Evolutionary conservation across 2,113 vertebrate species (phyloP).

Genomic region (Caranx ignobilis): DNA sequence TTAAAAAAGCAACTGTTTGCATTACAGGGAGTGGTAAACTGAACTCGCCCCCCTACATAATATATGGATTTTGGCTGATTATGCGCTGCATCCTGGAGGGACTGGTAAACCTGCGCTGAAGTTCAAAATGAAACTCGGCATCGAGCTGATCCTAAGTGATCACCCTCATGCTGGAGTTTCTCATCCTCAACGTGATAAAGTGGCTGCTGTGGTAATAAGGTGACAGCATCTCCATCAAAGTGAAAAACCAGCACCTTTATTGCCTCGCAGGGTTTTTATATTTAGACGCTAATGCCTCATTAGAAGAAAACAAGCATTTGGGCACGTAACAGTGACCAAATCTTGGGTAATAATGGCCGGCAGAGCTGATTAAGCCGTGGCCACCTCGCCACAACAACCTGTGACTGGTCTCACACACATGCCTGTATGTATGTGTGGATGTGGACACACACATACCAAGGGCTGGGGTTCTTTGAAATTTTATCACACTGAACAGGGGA

Average conservation of each 20-base stretch:
- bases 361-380: slow-evolving; percentile 12
- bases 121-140: neutral
- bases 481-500: slow-evolving; percentile 58
- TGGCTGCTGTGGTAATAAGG: too few species aligned
- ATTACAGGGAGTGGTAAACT: neutral
- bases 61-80: too few species aligned
- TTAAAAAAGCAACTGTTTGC: neutral
- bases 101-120: neutral
- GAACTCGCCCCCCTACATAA: too few species aligned
- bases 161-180: too few species aligned
- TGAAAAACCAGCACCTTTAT: neutral
- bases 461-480: slow-evolving; percentile 54
- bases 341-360: neutral
- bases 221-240: neutral
- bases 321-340: neutral
- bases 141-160: too few species aligned
- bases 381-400: neutral
- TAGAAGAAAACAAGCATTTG: neutral
- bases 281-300: neutral
- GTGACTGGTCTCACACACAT: neutral
- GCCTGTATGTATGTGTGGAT: neutral
- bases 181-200: too few species aligned
- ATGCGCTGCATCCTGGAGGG: too few species aligned
- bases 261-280: neutral
- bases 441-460: neutral